Conservation (phyloP, 2,113 vertebrate genomes). For the Aplodontia rufa region DNA sequence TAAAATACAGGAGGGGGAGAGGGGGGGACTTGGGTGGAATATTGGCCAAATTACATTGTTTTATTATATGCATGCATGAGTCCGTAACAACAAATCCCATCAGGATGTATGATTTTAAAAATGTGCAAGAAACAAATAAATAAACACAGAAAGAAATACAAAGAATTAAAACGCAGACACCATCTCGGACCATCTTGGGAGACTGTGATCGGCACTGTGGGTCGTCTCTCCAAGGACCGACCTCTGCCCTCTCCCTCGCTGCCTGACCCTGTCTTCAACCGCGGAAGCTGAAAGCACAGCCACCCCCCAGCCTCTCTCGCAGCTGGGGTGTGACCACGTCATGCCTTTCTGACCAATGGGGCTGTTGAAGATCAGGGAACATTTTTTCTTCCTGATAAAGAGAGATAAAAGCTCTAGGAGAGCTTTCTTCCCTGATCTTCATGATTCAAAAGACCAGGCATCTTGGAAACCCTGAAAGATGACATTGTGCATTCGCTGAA, state of each 20-base stretch:
- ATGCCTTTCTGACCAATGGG: not conserved
- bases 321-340: not conserved
- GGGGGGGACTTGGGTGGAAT: too few species aligned
- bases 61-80: too few species aligned
- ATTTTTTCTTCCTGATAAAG: not conserved
- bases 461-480: not conserved
- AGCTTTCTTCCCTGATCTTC: not conserved
- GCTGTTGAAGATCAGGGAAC: not conserved
- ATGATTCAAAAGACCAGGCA: too few species aligned
- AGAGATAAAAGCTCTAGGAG: not conserved
- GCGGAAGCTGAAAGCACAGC: not conserved
- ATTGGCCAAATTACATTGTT: too few species aligned
- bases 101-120: too few species aligned
- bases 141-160: too few species aligned
- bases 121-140: too few species aligned
- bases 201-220: too few species aligned
- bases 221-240: not conserved
- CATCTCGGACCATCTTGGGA: not conserved
- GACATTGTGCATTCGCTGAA: not conserved
- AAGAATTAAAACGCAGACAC: not conserved
- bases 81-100: too few species aligned
- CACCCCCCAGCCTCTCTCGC: not conserved
- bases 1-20: too few species aligned
- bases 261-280: not conserved
- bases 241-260: not conserved